Evolutionary conservation across 92 coral and sea anemone species (phyloP).

Genomic region (Virgularia gustaviana): DNA sequence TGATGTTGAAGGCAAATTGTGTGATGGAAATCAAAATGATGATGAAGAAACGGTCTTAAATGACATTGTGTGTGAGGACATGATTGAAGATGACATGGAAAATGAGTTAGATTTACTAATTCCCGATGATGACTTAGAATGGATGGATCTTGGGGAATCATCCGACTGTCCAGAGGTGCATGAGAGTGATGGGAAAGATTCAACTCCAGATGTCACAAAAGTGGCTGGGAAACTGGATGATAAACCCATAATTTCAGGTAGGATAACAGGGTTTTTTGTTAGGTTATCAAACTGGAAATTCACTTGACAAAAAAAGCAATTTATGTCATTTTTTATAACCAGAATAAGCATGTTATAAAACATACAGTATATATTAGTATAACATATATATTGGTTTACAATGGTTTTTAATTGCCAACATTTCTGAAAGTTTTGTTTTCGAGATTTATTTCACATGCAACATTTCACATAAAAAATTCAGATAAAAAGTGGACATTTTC

Average conservation of each 20-base stretch:
- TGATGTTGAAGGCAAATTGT: background rate
- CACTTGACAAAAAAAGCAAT: conserved; percentile 2
- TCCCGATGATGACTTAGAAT: conserved; percentile 1
- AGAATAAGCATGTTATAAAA: conserved; percentile 5
- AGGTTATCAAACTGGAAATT: conserved; percentile 17
- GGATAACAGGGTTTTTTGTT: conserved; percentile 7
- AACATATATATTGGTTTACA: conserved; percentile 10
- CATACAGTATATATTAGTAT: too few species aligned
- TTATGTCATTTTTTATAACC: background rate
- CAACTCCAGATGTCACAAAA: conserved; percentile 14
- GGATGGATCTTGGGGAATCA: conserved; percentile 11
- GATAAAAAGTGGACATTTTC: too few species aligned
- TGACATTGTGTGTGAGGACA: conserved; percentile 8
- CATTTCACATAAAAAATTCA: background rate
- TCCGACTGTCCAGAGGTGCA: conserved; percentile 12
- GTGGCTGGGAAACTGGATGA: conserved; percentile 1
- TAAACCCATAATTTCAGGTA: conserved; percentile 10
- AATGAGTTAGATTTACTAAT: background rate
- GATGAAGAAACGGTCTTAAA: background rate
- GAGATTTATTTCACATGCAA: conserved; percentile 14
- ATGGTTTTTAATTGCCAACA: background rate
- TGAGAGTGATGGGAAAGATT: conserved; percentile 12
- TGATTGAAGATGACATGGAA: conserved; percentile 6
- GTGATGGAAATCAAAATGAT: conserved; percentile 4
- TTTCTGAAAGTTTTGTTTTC: background rate